phyloP scores from a whole-genome alignment of 2,888 invertebrate species.

The Synergus umbraculus region DNA sequence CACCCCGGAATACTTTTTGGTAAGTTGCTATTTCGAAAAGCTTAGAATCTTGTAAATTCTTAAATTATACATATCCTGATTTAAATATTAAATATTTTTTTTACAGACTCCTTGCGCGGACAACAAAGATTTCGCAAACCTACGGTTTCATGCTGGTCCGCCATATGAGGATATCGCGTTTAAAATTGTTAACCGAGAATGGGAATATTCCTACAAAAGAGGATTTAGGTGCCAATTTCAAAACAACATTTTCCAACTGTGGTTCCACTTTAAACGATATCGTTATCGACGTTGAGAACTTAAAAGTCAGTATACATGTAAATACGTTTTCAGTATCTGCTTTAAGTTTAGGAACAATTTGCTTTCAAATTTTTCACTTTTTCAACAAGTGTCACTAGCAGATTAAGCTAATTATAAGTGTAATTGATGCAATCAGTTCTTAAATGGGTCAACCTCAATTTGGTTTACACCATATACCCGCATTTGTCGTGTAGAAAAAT shows the following conservation, averaged over 20 bases:
- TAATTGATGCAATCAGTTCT: not conserved
- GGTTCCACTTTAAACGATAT: conserved; percentile 99
- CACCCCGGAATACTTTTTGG: conserved; percentile 95
- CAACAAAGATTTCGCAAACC: conserved; percentile 95
- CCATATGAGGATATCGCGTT: conserved; percentile 99
- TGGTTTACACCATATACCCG: not conserved
- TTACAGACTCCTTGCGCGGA: conserved; percentile 92
- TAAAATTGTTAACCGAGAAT: conserved; percentile 98
- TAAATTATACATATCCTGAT: not conserved
- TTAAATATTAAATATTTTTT: conserved; percentile 42
- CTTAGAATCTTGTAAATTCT: not conserved
- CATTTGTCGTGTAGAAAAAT: not conserved
- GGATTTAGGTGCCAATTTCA: conserved; percentile 99
- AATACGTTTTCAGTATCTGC: not conserved
- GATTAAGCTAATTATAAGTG: not conserved
- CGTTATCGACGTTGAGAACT: conserved; percentile 88
- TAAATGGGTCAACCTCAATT: not conserved
- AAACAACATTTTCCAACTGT: conserved; percentile 99
- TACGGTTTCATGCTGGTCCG: conserved; percentile 98
- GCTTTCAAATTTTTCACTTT: not conserved
- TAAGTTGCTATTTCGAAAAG: conserved; percentile 71
- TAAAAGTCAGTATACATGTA: conserved; percentile 43
- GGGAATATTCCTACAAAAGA: conserved; percentile 99
- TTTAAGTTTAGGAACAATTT: not conserved
- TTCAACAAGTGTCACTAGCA: not conserved